Evolutionary conservation across 2,113 vertebrate species (phyloP).

Genomic region (Prunella himalayana): DNA sequence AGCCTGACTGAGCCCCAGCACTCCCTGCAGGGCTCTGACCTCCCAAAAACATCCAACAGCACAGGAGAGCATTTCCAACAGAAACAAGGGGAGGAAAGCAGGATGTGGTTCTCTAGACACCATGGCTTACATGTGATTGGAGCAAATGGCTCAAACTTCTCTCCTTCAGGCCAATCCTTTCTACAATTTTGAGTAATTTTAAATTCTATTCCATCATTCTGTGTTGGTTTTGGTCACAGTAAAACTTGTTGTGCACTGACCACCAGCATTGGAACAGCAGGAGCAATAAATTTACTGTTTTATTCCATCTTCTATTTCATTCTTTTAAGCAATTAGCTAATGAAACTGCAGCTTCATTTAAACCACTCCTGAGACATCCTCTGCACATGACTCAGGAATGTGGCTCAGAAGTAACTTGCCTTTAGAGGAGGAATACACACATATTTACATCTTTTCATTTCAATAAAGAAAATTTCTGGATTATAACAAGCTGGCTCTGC

Average conservation of each 20-base stretch:
- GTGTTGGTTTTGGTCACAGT: not conserved
- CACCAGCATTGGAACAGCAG: rapidly evolving
- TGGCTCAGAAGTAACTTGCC: not conserved
- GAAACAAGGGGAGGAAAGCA: not conserved
- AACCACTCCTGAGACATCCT: not conserved
- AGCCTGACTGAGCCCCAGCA: not conserved
- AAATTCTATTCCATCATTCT: not conserved
- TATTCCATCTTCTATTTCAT: not conserved
- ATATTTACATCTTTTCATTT: not conserved
- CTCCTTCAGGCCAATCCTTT: not conserved
- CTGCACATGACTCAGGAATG: not conserved
- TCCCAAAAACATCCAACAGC: not conserved
- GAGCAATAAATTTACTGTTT: not conserved
- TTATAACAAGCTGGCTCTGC: not conserved
- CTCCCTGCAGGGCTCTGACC: not conserved
- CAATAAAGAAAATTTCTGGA: not conserved
- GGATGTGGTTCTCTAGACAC: not conserved
- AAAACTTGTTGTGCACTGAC: not conserved
- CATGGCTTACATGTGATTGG: rapidly evolving
- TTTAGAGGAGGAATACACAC: not conserved
- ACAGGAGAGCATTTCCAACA: not conserved
- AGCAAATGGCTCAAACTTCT: not conserved
- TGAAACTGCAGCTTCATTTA: not conserved
- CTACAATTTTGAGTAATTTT: not conserved
- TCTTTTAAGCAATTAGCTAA: not conserved